Conservation (phyloP, 2,888 invertebrate species). For the Spisula subtruncata region DNA sequence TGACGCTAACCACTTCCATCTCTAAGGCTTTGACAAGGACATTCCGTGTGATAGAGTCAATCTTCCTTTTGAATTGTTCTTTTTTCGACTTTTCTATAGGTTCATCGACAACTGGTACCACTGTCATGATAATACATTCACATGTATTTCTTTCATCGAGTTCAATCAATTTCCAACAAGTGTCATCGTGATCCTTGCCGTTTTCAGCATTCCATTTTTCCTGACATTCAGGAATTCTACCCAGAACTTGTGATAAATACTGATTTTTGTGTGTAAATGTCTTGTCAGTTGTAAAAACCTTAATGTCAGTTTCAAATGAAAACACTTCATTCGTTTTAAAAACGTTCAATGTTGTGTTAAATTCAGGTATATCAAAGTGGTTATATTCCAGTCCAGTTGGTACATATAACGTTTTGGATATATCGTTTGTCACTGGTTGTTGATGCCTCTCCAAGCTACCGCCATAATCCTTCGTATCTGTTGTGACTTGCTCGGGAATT, state of each 20-base stretch:
- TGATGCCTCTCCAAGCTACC: background rate
- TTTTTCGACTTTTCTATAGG: background rate
- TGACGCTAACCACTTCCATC: background rate
- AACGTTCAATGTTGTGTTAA: background rate
- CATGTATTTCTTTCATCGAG: background rate
- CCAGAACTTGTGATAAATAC: background rate
- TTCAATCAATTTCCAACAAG: background rate
- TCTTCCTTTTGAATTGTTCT: background rate
- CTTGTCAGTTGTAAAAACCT: background rate
- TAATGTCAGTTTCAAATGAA: slow-evolving; percentile 14
- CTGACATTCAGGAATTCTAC: background rate
- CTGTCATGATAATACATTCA: background rate
- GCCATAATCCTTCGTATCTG: background rate
- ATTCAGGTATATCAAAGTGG: background rate
- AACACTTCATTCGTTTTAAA: background rate
- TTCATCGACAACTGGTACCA: background rate
- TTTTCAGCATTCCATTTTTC: background rate
- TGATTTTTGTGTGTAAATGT: background rate
- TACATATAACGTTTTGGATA: background rate
- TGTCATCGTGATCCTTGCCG: background rate
- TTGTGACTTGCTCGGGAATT: no score
- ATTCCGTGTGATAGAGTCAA: background rate
- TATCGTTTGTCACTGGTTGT: background rate
- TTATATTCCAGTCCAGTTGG: background rate
- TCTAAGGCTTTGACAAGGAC: background rate